Conservation (phyloP, 2,113 vertebrate genomes). For the Coturnix japonica region DNA sequence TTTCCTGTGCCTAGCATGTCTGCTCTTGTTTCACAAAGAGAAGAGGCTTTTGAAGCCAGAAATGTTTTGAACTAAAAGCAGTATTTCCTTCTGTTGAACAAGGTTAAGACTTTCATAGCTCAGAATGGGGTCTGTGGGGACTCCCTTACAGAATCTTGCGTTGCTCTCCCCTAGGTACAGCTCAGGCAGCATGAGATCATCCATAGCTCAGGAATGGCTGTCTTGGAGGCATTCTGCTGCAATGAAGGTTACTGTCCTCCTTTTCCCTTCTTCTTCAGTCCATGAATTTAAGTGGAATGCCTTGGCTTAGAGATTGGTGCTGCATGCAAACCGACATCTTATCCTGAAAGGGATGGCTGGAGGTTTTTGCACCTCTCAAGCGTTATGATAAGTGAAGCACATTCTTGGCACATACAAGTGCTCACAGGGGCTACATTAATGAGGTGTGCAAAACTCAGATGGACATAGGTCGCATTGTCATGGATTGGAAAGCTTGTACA, state of each 20-base stretch:
- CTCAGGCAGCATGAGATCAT: rapidly evolving
- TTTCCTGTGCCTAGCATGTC: background rate
- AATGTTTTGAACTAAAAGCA: background rate
- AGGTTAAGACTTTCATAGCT: background rate
- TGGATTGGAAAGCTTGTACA: background rate
- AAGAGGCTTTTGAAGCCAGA: background rate
- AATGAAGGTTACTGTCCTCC: background rate
- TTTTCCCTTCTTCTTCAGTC: background rate
- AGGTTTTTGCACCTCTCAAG: rapidly evolving
- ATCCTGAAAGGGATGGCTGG: background rate
- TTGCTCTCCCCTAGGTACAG: background rate
- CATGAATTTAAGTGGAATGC: rapidly evolving
- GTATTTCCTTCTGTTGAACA: background rate
- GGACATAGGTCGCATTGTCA: background rate
- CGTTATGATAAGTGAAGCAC: background rate
- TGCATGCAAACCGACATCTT: background rate
- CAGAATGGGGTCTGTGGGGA: background rate
- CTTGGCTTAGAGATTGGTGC: background rate
- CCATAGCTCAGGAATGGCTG: background rate
- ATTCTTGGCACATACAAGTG: background rate
- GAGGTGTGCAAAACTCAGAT: background rate
- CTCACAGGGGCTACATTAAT: background rate
- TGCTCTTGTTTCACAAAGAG: background rate
- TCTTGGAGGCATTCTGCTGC: background rate
- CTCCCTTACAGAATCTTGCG: background rate